Evolutionary conservation across 1,140 invertebrate species (phyloP).

Genomic region (Cataglyphis hispanica): DNA sequence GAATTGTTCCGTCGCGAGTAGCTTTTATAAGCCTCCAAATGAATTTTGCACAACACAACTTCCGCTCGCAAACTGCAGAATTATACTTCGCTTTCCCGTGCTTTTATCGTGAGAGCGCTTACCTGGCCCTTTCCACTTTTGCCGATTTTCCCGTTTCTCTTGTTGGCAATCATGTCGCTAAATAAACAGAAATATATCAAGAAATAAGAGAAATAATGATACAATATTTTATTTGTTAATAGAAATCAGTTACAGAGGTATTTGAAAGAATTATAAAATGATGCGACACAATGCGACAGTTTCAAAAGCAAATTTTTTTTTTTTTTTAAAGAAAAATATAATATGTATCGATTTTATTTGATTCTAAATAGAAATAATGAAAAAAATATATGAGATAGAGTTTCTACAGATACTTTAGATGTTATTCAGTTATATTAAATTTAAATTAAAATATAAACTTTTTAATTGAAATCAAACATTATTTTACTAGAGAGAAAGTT

Average conservation of each 20-base stretch:
- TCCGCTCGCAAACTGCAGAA: slow-evolving; percentile 45
- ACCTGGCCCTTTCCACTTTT: slow-evolving; percentile 30
- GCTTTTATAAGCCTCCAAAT: slow-evolving; percentile 55
- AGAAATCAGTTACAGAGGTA: background rate
- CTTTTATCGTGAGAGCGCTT: slow-evolving; percentile 41
- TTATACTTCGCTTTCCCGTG: slow-evolving; percentile 44
- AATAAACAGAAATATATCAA: slow-evolving; percentile 23
- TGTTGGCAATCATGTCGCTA: background rate
- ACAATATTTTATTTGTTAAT: slow-evolving; percentile 9
- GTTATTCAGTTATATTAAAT: too few species aligned
- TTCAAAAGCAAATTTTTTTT: too few species aligned
- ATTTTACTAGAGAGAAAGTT: too few species aligned
- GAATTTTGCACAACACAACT: slow-evolving; percentile 43
- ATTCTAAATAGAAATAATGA: too few species aligned
- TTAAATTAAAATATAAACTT: too few species aligned
- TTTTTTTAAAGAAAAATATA: too few species aligned
- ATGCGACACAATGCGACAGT: background rate
- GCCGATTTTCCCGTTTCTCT: background rate
- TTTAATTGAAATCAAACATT: too few species aligned
- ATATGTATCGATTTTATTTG: too few species aligned
- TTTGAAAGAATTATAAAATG: background rate
- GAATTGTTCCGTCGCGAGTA: slow-evolving; percentile 49
- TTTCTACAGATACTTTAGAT: too few species aligned
- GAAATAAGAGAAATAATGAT: slow-evolving; percentile 2
- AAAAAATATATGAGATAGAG: too few species aligned